A percentile compares a stretch with the other conserved stretches of the same genome.
Conservation (phyloP, 2,113 vertebrate species). For the Platysternon megacephalum region DNA sequence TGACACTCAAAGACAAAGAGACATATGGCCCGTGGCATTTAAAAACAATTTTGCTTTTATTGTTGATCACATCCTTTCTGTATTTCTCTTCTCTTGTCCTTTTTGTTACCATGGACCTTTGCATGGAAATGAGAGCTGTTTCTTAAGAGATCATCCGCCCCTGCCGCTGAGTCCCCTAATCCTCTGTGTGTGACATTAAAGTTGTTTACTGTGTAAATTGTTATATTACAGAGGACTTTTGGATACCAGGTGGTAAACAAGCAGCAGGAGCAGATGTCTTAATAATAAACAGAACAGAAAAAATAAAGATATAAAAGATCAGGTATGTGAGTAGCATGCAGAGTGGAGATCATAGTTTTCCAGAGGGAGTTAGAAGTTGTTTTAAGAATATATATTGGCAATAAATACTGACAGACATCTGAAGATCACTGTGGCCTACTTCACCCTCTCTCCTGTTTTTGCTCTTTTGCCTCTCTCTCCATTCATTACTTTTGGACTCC, state of each 20-base stretch:
- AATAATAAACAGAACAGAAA: background rate
- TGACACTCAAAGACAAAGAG: background rate
- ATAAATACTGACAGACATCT: background rate
- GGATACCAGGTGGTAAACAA: background rate
- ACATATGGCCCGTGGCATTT: background rate
- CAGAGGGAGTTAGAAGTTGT: background rate
- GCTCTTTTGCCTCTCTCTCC: background rate
- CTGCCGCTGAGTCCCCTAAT: background rate
- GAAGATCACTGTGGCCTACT: background rate
- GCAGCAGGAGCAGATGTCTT: slow-evolving; percentile 7
- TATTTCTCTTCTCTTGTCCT: background rate
- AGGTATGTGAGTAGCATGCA: background rate
- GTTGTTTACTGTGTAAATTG: background rate
- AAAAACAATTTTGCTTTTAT: background rate
- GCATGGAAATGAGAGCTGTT: background rate
- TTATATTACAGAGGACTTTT: background rate
- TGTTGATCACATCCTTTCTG: background rate
- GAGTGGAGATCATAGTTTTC: background rate
- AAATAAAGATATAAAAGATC: background rate
- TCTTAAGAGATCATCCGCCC: background rate
- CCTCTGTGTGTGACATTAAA: background rate
- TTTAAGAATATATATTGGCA: background rate
- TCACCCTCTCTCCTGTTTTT: background rate
- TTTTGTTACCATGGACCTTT: background rate
- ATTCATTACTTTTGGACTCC: background rate